Evolutionary conservation across 2,113 vertebrate species (phyloP).

Genomic region (Emydocephalus ijimae): DNA sequence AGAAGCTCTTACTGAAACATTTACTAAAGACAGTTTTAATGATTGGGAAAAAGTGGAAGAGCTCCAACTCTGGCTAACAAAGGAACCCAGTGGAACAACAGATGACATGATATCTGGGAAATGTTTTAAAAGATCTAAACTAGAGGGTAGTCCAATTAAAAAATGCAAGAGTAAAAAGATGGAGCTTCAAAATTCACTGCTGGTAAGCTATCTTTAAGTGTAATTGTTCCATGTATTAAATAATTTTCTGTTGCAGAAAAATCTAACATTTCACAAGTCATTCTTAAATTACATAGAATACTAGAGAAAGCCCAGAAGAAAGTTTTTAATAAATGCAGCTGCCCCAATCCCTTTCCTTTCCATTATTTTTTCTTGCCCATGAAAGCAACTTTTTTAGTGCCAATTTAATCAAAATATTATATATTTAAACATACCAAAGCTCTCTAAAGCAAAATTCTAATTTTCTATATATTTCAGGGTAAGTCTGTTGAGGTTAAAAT

Average conservation of each 20-base stretch:
- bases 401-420: neutral
- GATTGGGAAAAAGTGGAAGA: slow-evolving; percentile 1
- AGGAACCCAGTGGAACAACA: slow-evolving; percentile 35
- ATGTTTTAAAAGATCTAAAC: slow-evolving; percentile 70
- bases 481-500: slow-evolving; percentile 22
- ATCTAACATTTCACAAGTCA: neutral
- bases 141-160: slow-evolving; percentile 71
- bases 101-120: slow-evolving; percentile 54
- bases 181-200: slow-evolving; percentile 47
- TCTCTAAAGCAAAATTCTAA: neutral
- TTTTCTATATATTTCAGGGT: slow-evolving; percentile 30
- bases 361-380: neutral
- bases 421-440: neutral
- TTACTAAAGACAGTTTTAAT: slow-evolving; percentile 30
- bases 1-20: slow-evolving; percentile 16
- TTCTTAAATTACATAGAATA: neutral
- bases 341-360: neutral
- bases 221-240: neutral
- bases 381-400: neutral
- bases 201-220: slow-evolving; percentile 59
- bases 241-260: neutral
- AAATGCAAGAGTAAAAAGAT: slow-evolving; percentile 61
- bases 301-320: neutral
- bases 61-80: slow-evolving; percentile 19
- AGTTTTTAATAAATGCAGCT: neutral